Evolutionary conservation across 2,797 vertebrate genomes (phyloP).

Genomic region (Stomatorhinus walkeri): DNA sequence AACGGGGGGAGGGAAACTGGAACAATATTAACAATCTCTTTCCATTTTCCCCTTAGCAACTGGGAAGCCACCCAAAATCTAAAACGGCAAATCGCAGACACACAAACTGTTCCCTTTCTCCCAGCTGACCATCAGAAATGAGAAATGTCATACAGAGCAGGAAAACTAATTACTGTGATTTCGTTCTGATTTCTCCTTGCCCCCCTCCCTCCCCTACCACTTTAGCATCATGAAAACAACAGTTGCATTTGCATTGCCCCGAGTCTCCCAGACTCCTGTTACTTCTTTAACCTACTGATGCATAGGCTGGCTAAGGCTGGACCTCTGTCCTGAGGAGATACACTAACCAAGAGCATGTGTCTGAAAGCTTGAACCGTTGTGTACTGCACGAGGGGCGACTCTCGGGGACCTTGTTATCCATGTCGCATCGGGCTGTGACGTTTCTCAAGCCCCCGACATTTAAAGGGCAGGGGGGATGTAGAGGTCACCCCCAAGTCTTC

Average conservation of each 20-base stretch:
- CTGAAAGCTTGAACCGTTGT: background rate
- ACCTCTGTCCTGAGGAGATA: background rate
- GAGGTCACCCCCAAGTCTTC: background rate
- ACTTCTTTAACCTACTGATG: background rate
- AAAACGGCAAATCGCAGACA: background rate
- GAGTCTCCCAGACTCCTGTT: background rate
- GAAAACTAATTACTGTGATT: background rate
- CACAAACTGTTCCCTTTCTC: background rate
- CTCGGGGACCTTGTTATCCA: background rate
- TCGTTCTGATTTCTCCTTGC: background rate
- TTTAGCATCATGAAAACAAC: background rate
- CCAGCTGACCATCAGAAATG: background rate
- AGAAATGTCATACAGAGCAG: background rate
- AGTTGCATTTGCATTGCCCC: background rate
- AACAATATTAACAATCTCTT: constrained; percentile 7
- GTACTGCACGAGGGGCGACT: background rate
- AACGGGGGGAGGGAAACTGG: background rate
- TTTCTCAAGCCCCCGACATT: background rate
- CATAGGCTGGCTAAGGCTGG: background rate
- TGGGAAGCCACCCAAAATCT: background rate
- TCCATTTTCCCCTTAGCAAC: constrained; percentile 8
- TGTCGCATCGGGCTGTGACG: background rate
- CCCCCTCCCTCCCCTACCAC: background rate
- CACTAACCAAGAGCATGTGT: background rate
- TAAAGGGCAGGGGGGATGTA: background rate